Percentiles rank a stretch among this genome's conserved stretches.
These are phyloP conservation scores for Cranoglanis bouderius DNA, from an alignment of 2,113 vertebrate species.

Conservation along the genomic window DNA sequence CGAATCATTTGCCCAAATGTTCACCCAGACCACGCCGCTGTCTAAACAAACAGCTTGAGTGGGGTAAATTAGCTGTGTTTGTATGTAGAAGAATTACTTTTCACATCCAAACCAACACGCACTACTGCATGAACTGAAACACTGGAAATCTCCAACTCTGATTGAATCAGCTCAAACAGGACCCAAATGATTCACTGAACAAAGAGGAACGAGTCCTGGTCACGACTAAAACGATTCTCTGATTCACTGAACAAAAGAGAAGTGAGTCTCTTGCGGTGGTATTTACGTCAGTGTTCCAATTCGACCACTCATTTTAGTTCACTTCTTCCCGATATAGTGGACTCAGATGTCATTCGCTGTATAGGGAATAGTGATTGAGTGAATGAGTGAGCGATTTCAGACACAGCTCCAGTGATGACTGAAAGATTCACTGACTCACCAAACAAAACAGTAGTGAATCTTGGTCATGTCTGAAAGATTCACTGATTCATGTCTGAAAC, in stretches of 20 bases:
- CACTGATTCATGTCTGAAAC: not conserved
- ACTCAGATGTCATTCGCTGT: too few relatives aligned
- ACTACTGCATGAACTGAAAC: not conserved
- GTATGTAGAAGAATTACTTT: not conserved
- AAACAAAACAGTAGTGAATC: not conserved
- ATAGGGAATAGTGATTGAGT: too few relatives aligned
- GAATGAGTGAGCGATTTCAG: too few relatives aligned
- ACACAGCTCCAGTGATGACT: not conserved
- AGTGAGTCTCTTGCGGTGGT: not conserved
- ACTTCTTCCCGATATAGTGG: too few relatives aligned
- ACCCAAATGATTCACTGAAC: not conserved
- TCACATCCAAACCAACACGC: not conserved
- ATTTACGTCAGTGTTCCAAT: too few relatives aligned
- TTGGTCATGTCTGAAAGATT: not conserved
- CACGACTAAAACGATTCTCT: too few relatives aligned
- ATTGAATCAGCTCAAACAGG: not conserved
- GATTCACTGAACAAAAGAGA: too few relatives aligned
- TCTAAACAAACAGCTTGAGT: not conserved
- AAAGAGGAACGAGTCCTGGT: too few relatives aligned
- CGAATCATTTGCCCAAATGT: too few relatives aligned
- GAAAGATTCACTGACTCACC: not conserved
- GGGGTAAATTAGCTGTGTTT: not conserved
- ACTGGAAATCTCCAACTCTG: not conserved
- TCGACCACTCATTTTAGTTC: too few relatives aligned
- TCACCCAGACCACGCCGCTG: too few relatives aligned